Percentiles rank a stretch among this genome's conserved stretches.
phyloP scores from a whole-genome alignment of 2,888 invertebrate genomes.

The Drosophila incognita region DNA sequence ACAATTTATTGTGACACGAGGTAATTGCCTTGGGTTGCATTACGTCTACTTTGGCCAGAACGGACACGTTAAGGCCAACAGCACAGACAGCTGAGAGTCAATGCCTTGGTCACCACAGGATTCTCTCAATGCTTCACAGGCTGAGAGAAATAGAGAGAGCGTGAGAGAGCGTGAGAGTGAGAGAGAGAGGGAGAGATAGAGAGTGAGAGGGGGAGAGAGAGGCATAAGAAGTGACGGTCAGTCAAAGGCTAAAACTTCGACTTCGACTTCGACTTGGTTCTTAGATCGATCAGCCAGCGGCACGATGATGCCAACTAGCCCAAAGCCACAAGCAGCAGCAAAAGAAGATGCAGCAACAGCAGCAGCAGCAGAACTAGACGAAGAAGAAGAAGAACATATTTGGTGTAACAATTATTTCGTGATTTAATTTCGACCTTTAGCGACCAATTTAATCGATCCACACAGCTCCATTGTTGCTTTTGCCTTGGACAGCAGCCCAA shows the following conservation, averaged over 20 bases:
- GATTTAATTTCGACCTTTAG: conserved; percentile 81
- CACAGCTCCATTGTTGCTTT: conserved; percentile 32
- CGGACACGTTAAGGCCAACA: conserved; percentile 53
- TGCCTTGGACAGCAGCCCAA: conserved; percentile 51
- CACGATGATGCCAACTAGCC: conserved; percentile 41
- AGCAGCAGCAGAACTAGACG: conserved; percentile 7
- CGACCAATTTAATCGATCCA: conserved; percentile 81
- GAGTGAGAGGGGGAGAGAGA: not conserved
- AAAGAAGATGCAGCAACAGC: conserved; percentile 1
- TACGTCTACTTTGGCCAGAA: conserved; percentile 54
- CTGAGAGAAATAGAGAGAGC: not conserved
- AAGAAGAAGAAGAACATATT: conserved; percentile 73
- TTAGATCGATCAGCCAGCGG: conserved; percentile 52
- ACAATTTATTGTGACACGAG: conserved; percentile 80
- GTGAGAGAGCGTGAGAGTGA: not conserved
- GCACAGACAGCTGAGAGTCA: conserved; percentile 22
- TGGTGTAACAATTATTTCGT: conserved; percentile 81
- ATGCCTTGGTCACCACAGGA: conserved; percentile 26
- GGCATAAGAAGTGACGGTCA: conserved; percentile 47
- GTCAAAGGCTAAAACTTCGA: conserved; percentile 42
- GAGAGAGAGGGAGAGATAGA: not conserved
- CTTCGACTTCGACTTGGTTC: conserved; percentile 9
- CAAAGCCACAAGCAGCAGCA: conserved; percentile 5
- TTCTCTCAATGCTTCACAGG: conserved; percentile 25
- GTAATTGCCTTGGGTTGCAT: conserved; percentile 71